Evolutionary conservation across 2,113 vertebrate genomes (phyloP).

Genomic region (Poicephalus gulielmi): DNA sequence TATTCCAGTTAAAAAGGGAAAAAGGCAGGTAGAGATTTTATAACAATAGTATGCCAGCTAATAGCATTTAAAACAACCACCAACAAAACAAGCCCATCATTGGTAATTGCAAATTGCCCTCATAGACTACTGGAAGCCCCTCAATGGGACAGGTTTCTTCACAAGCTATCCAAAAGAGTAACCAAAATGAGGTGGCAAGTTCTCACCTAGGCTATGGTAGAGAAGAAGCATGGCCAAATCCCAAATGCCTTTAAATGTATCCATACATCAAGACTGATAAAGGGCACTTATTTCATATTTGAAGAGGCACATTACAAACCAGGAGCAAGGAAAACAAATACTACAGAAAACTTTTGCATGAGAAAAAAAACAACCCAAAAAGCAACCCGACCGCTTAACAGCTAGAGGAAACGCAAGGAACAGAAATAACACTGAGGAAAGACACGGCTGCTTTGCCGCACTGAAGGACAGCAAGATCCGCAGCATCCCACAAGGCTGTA

Average conservation of each 20-base stretch:
- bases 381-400: background rate
- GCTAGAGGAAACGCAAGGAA: accelerated
- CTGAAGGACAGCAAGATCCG: background rate
- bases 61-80: background rate
- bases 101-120: background rate
- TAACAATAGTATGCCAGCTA: background rate
- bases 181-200: background rate
- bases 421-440: accelerated
- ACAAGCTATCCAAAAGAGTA: background rate
- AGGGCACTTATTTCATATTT: background rate
- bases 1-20: background rate
- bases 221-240: background rate
- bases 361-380: accelerated
- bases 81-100: background rate
- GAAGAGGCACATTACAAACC: background rate
- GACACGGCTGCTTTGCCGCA: accelerated
- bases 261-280: background rate
- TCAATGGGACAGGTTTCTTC: background rate
- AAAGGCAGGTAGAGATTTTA: background rate
- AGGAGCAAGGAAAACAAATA: background rate
- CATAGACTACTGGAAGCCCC: background rate
- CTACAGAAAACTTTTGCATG: background rate
- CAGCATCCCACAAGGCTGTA: accelerated
- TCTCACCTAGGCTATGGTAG: accelerated
- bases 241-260: background rate